Evolutionary conservation across 2,113 vertebrate genomes (phyloP), one percentile per base, ranked within the genome.

Genomic region (Lophochroa leadbeateri): DNA sequence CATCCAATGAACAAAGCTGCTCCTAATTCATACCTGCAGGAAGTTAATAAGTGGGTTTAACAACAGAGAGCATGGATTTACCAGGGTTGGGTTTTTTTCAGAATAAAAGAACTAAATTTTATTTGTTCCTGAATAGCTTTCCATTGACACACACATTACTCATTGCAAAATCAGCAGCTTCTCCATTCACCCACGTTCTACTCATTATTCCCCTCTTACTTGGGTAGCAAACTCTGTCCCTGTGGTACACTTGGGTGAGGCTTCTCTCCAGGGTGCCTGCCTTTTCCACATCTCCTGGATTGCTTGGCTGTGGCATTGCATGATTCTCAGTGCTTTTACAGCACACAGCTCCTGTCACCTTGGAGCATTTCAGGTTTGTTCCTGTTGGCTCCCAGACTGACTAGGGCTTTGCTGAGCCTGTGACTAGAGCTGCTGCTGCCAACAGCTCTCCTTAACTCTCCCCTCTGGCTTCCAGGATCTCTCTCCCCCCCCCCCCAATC

Each of bases 1-100:
- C 99, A 99, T 75, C 99, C 99, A 57, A 99, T 96, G 84, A 99
- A 99, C 79, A 99, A 91, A 28, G 98, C 99, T 19, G 99, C 98
- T 97, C 99, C 99, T 61, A 99, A 93, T 98, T 99, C 99, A 97
- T 98, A 99, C 96, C 99, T 99, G 83, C 20, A 95, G 53, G 92
- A 90, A 53, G 84, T 92, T 23, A 89, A 91, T 55, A 97, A 86
- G 97, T 28, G 60, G 19, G 19, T 86, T 72, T 96, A 84, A 94
- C 7, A 33, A 53, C 75, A 82, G 19, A 92, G 3, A 78, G 8
- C 39, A 55, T 41, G 46, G 15, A 88, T 86, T 91, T 83, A 67
- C 64, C 23, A 46, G 17, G 14, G 21, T 11, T 28, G n/a, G 33
- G 6, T 53, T 53, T 53, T 77, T 89, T 84, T 43, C 23, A 65